Conservation (phyloP, 2,888 invertebrate species). For the Masnerella sp. region DNA sequence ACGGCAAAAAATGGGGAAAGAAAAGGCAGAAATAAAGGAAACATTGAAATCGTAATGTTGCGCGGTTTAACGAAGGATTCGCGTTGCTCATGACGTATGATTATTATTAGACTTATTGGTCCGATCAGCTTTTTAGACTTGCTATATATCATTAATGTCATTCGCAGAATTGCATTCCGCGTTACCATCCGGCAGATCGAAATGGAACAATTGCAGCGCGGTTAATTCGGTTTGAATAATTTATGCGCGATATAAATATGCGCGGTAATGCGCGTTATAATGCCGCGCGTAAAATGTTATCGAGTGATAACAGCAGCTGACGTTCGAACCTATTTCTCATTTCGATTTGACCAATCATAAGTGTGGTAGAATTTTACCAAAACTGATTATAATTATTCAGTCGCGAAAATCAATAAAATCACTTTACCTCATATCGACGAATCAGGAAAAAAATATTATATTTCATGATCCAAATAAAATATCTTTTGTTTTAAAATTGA, state of each 20-base stretch:
- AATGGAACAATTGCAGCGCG: slow-evolving; percentile 36
- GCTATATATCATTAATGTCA: slow-evolving; percentile 42
- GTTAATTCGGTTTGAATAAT: slow-evolving; percentile 44
- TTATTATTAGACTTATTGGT: too few relatives aligned
- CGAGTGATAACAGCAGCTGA: too few relatives aligned
- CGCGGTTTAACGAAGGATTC: slow-evolving; percentile 47
- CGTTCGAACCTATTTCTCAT: too few relatives aligned
- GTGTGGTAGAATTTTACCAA: too few relatives aligned
- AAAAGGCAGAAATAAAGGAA: slow-evolving; percentile 18
- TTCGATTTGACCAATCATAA: too few relatives aligned
- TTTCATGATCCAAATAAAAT: too few relatives aligned
- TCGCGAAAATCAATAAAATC: too few relatives aligned
- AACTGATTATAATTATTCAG: too few relatives aligned
- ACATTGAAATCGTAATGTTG: slow-evolving; percentile 51
- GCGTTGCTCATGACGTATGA: slow-evolving; percentile 49
- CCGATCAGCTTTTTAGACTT: slow-evolving; percentile 43
- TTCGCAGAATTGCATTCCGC: slow-evolving; percentile 28
- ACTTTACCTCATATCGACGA: too few relatives aligned
- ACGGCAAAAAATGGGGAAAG: slow-evolving; percentile 6
- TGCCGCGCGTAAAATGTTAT: too few relatives aligned
- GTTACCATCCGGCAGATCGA: slow-evolving; percentile 24
- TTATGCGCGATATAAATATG: slow-evolving; percentile 42
- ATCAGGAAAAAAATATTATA: too few relatives aligned
- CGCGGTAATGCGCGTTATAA: neutral
- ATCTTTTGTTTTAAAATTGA: too few relatives aligned